A percentile compares a stretch with the other conserved stretches of the same genome.
These are phyloP conservation scores for Platichthys flesus DNA, from an alignment of 2,113 vertebrate species.

Conservation along the genomic window DNA sequence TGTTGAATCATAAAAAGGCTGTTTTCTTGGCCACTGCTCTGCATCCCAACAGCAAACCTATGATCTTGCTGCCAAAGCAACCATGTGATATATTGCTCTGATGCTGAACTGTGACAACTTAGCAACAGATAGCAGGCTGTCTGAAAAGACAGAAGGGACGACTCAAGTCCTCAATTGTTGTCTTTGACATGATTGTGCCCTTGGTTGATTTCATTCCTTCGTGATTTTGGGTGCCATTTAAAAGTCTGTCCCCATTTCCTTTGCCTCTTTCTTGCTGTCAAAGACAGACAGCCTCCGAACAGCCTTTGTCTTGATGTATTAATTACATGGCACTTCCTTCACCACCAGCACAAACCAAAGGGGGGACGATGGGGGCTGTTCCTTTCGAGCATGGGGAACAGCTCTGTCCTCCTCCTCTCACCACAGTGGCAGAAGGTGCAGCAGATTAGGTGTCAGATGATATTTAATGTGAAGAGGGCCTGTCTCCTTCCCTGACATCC, in stretches of 20 bases:
- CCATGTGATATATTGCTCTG: slow-evolving; percentile 68
- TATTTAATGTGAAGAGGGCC: slow-evolving; percentile 77
- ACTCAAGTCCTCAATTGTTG: slow-evolving; percentile 32
- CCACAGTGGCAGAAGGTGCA: slow-evolving; percentile 64
- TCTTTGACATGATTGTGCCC: slow-evolving; percentile 47
- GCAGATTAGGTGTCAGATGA: slow-evolving; percentile 80
- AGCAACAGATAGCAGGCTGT: slow-evolving; percentile 51
- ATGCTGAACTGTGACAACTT: slow-evolving; percentile 66
- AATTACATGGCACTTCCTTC: slow-evolving; percentile 56
- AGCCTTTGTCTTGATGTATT: slow-evolving; percentile 68
- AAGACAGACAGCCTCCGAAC: slow-evolving; percentile 24
- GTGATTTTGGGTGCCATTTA: slow-evolving; percentile 17
- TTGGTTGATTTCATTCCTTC: slow-evolving; percentile 31
- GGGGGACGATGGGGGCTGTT: background rate
- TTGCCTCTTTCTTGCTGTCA: slow-evolving; percentile 7
- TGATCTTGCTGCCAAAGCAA: slow-evolving; percentile 70
- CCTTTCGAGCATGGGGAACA: background rate
- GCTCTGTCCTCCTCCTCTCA: slow-evolving; percentile 49
- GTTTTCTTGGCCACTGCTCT: slow-evolving; percentile 60
- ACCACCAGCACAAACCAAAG: slow-evolving; percentile 22
- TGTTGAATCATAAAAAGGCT: slow-evolving; percentile 68
- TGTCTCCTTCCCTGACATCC: slow-evolving; percentile 68
- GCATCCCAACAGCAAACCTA: slow-evolving; percentile 36
- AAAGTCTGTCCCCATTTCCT: slow-evolving; percentile 36
- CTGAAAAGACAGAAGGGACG: slow-evolving; percentile 9